Base-by-base conservation (phyloP, 2,113 vertebrate genomes). In the Oreochromis tanganicae region DNA sequence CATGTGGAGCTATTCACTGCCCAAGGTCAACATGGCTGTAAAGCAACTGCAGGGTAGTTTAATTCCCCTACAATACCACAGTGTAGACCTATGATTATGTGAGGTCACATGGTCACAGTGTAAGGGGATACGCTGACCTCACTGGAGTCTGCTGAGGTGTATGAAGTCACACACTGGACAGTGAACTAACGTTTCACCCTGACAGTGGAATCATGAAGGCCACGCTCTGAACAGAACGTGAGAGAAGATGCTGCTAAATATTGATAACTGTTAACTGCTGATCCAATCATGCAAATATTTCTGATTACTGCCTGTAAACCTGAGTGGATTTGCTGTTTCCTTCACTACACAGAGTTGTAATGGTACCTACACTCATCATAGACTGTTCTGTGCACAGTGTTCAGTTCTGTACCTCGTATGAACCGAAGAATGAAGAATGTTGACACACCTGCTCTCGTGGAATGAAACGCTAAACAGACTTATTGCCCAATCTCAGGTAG, bases 1-100 rank as follows among this genome's bases (percentile, higher is more conserved):
- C 12, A 32, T 14, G 32, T n/a, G 16, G 2, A 61, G 32, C 75
- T 6, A 81, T 32, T 68, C 73, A 63, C 36, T 54, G 11, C 86
- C 68, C 85, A 88, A 88, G 73, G 73, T 24, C 80, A n/a, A 61
- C 61, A 24, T 68, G 63, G 86, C 87, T 63, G 82, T 91, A 85
- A 89, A 92, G 79, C 59, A 90, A 78, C 86, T 63, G 34, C 3
- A 14, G 24, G 11, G 43, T 7, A 52, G 29, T 81, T 87, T 85
- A 75, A 78, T 36, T 83, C 59, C 36, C 59, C 27, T 16, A 9
- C 75, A 79, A 59, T 48, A 88, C 52, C 83, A 46, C 87, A 55
- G 34, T 21, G 86, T 8, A 75, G 43, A 34, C 85, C 92, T 90
- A 32, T 90, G 61, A 91, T 94, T 86, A 87, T 27, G 73, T 34